Conservation (phyloP, 2,113 vertebrate genomes). For the Lampris incognitus region DNA sequence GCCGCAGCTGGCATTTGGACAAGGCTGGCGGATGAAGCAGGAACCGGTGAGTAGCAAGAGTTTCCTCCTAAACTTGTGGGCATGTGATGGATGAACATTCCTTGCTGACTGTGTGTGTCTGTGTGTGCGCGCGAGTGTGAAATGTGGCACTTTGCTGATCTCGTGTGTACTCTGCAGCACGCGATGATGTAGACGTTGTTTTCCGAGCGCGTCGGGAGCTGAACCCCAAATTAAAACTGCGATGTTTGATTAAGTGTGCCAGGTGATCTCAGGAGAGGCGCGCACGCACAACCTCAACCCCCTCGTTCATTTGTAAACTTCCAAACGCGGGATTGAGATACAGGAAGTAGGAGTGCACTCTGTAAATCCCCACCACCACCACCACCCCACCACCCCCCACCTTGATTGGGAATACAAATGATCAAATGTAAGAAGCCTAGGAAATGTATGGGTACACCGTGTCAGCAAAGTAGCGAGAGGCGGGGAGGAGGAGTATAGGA, state of each 20-base stretch:
- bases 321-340: constrained; percentile 76
- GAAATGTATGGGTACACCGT: constrained; percentile 71
- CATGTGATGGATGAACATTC: constrained; percentile 47
- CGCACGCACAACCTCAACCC: constrained; percentile 74
- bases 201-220: constrained; percentile 55
- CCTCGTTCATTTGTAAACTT: constrained; percentile 81
- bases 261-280: constrained; percentile 81
- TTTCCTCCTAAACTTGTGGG: constrained; percentile 52
- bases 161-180: constrained; percentile 37
- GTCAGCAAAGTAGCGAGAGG: constrained; percentile 75
- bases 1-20: constrained; percentile 15
- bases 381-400: constrained; percentile 16
- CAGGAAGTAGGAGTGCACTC: constrained; percentile 76
- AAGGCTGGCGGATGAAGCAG: constrained; percentile 44
- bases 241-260: constrained; percentile 79
- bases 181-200: constrained; percentile 75
- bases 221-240: constrained; percentile 79
- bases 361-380: constrained; percentile 59
- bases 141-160: constrained; percentile 32
- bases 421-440: constrained; percentile 76
- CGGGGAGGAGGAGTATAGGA: constrained; percentile 75
- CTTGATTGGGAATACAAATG: constrained; percentile 80
- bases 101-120: constrained; percentile 29
- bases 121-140: constrained; percentile 7
- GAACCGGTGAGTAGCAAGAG: constrained; percentile 60